A percentile compares a stretch with the other conserved stretches of the same genome.
These are phyloP conservation scores for Ictalurus furcatus DNA, from an alignment of 2,113 vertebrate genomes.

Conservation along the genomic window DNA sequence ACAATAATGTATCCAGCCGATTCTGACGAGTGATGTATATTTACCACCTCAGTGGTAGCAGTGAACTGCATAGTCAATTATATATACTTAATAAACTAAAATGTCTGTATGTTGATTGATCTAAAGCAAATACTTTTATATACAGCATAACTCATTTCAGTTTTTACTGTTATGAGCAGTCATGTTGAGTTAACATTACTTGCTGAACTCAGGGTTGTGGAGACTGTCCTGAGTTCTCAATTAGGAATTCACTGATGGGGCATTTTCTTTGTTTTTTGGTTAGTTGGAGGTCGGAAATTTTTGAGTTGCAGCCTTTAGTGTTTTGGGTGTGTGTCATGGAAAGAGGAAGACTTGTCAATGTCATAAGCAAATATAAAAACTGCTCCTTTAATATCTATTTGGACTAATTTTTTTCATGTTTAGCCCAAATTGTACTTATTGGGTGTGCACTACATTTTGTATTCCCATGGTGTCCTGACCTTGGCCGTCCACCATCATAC, in stretches of 20 bases:
- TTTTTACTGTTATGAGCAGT: neutral
- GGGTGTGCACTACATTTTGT: neutral
- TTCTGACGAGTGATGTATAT: neutral
- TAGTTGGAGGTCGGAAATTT: too few relatives aligned
- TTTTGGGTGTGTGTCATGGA: neutral
- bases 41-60: neutral
- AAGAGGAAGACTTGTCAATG: neutral
- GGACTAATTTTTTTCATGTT: neutral
- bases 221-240: neutral
- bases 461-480: slow-evolving; percentile 62
- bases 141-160: neutral
- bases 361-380: neutral
- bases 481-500: slow-evolving; percentile 85
- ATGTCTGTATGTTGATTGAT: neutral
- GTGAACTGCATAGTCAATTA: neutral
- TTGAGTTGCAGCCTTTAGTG: neutral
- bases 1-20: neutral
- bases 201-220: neutral
- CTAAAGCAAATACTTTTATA: neutral
- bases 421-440: neutral
- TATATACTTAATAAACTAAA: neutral
- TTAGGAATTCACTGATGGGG: too few relatives aligned
- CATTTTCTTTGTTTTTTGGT: too few relatives aligned
- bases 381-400: neutral
- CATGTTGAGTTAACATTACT: neutral